Conservation (phyloP, 2,797 vertebrate species). For the Antrozous pallidus region DNA sequence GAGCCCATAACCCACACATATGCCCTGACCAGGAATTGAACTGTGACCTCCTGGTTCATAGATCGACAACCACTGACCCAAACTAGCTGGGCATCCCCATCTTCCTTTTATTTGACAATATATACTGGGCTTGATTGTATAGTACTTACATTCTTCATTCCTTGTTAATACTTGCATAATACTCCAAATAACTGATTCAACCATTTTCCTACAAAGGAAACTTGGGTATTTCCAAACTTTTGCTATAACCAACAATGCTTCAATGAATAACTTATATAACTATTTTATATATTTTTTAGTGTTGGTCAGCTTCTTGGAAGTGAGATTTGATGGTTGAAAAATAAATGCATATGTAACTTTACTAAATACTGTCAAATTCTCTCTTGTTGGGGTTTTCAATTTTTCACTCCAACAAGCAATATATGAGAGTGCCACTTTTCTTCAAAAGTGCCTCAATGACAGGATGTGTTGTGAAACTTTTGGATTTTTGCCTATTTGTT, state of each 20-base stretch:
- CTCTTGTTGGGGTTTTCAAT: background rate
- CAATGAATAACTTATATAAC: background rate
- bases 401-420: constrained; percentile 21
- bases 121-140: background rate
- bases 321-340: constrained; percentile 42
- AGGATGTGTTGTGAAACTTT: constrained; percentile 29
- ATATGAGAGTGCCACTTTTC: background rate
- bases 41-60: too few species aligned
- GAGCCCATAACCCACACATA: too few species aligned
- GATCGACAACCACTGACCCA: too few species aligned
- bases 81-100: too few species aligned
- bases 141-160: background rate
- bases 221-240: constrained; percentile 19
- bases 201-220: background rate
- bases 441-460: background rate
- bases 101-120: background rate
- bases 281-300: constrained; percentile 28
- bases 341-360: constrained; percentile 1
- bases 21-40: too few species aligned
- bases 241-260: constrained; percentile 9
- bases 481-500: constrained; percentile 13
- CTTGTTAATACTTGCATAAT: constrained; percentile 20
- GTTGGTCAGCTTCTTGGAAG: constrained; percentile 22
- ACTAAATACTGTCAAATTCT: constrained; percentile 16
- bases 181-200: background rate